Conservation (phyloP, 2,888 invertebrate species). For the Drosophila algonquin region DNA sequence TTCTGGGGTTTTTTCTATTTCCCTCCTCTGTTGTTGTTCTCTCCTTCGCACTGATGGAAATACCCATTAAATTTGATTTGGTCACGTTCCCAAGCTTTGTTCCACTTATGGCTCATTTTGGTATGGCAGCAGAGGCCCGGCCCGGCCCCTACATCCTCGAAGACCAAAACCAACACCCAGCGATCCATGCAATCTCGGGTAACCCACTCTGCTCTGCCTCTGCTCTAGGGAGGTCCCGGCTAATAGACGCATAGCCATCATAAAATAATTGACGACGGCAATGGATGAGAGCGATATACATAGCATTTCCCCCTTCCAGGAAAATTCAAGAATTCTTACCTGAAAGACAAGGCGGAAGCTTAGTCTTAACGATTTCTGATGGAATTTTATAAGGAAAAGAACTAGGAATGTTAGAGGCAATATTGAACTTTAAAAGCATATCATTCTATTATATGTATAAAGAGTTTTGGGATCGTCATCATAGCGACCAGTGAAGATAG, state of each 20-base stretch:
- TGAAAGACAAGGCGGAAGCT: not conserved
- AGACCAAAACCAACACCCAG: not conserved
- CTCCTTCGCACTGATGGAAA: constrained; percentile 38
- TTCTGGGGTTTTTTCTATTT: not conserved
- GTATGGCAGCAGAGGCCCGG: constrained; percentile 31
- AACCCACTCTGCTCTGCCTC: constrained; percentile 28
- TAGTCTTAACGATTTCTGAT: not conserved
- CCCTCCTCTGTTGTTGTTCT: constrained; percentile 14
- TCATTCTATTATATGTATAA: no score
- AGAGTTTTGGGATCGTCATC: no score
- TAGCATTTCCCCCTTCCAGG: constrained; percentile 2
- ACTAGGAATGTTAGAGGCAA: not conserved
- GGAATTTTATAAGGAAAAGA: not conserved
- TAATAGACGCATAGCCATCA: constrained; percentile 70
- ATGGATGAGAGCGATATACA: constrained; percentile 12
- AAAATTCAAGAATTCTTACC: constrained; percentile 1
- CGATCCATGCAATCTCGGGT: constrained; percentile 63
- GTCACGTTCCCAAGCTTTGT: constrained; percentile 83
- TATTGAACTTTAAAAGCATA: no score
- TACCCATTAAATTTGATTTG: constrained; percentile 83
- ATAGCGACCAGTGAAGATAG: no score
- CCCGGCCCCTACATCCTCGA: not conserved
- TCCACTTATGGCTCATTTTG: constrained; percentile 83
- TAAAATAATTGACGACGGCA: constrained; percentile 68
- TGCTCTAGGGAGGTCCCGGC: constrained; percentile 11